A percentile compares a stretch with the other conserved stretches of the same genome.
These are phyloP conservation scores for Stenurella melanura DNA, from an alignment of 2,888 invertebrate genomes.

Conservation along the genomic window DNA sequence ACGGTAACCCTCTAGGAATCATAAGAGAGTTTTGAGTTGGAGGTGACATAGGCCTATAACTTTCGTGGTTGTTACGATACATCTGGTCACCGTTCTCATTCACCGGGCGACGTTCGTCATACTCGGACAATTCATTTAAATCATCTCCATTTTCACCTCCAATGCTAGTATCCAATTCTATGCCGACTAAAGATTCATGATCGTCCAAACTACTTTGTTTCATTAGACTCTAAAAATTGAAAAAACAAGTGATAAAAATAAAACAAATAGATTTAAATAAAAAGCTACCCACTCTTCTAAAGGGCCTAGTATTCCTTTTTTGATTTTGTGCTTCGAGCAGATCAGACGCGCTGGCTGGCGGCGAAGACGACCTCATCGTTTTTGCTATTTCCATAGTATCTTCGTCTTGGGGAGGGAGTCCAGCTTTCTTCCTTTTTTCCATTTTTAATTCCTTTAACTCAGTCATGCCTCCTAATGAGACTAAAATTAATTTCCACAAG, in stretches of 20 bases:
- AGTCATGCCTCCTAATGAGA: conserved; percentile 94
- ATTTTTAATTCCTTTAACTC: conserved; percentile 86
- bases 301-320: conserved; percentile 82
- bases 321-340: conserved; percentile 90
- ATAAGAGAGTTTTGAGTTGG: conserved; percentile 55
- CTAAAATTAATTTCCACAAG: conserved; percentile 95
- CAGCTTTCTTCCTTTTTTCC: conserved; percentile 80
- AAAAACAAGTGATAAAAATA: not conserved
- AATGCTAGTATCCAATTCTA: conserved; percentile 81
- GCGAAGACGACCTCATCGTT: conserved; percentile 95
- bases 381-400: conserved; percentile 96
- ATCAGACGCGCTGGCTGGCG: conserved; percentile 94
- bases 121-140: conserved; percentile 74
- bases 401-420: conserved; percentile 87
- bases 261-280: not conserved
- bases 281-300: conserved; percentile 77
- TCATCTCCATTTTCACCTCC: conserved; percentile 68
- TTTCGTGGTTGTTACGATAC: conserved; percentile 63
- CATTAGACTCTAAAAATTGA: conserved; percentile 81
- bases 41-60: conserved; percentile 64
- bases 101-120: conserved; percentile 75
- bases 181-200: conserved; percentile 79
- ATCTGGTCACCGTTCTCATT: conserved; percentile 69
- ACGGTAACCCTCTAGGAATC: conserved; percentile 82
- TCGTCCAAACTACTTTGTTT: conserved; percentile 95